These are phyloP conservation scores for Anoplophora glabripennis DNA, from an alignment of 1,140 invertebrate genomes.

Conservation along the genomic window DNA sequence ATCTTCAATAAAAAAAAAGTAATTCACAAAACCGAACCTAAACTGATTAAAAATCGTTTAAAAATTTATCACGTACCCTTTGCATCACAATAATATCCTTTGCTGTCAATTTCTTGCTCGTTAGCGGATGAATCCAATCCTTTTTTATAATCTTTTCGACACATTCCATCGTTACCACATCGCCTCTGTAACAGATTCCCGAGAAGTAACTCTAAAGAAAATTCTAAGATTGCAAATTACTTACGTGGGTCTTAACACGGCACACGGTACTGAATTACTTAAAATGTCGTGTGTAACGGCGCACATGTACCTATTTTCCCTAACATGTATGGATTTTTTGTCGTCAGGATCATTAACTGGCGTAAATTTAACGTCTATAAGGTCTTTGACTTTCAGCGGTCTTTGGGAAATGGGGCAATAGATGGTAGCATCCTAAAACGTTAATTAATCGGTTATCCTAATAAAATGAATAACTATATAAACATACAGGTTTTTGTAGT, in stretches of 20 bases:
- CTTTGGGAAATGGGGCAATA: constrained; percentile 91
- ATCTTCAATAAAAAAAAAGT: too few relatives aligned
- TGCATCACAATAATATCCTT: constrained; percentile 91
- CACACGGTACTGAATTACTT: constrained; percentile 91
- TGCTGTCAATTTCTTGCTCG: constrained; percentile 81
- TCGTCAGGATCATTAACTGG: constrained; percentile 81
- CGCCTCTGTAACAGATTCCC: constrained; percentile 65
- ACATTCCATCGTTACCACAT: constrained; percentile 95
- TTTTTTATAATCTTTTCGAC: constrained; percentile 95
- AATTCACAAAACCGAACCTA: too few relatives aligned
- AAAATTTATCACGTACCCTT: constrained; percentile 63
- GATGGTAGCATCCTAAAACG: constrained; percentile 73
- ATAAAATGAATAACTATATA: neutral
- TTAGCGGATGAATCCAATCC: constrained; percentile 95
- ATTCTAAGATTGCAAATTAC: constrained; percentile 36
- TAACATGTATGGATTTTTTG: constrained; percentile 75
- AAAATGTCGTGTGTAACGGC: constrained; percentile 95
- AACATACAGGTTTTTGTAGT: constrained; percentile 76
- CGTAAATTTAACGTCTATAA: constrained; percentile 93
- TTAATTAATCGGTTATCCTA: constrained; percentile 18
- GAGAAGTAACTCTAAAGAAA: constrained; percentile 20
- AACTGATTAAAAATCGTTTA: constrained; percentile 19
- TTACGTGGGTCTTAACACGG: constrained; percentile 87
- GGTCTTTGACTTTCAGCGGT: constrained; percentile 87
- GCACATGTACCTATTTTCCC: constrained; percentile 93